Conservation (phyloP, 2,113 vertebrate genomes). For the Phylloscopus whistleri region DNA sequence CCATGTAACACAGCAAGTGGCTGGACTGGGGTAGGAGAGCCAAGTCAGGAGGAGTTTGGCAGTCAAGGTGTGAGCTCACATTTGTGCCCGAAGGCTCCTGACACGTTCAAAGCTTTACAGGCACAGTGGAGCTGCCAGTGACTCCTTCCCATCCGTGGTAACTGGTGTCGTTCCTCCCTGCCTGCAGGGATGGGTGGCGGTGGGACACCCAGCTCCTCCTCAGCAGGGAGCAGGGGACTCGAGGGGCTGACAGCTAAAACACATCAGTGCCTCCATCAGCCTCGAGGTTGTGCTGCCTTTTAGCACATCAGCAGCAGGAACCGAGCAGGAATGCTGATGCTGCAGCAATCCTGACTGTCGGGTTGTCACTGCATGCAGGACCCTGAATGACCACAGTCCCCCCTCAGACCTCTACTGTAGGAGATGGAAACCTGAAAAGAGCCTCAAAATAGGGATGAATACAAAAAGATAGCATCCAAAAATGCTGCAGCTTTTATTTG, state of each 20-base stretch:
- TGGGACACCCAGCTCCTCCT: neutral
- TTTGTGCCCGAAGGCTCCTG: neutral
- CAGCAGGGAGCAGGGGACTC: neutral
- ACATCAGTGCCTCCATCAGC: neutral
- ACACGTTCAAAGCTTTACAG: neutral
- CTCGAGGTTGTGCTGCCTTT: neutral
- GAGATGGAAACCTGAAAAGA: neutral
- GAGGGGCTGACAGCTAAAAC: neutral
- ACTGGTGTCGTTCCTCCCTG: neutral
- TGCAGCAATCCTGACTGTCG: neutral
- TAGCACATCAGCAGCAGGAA: neutral
- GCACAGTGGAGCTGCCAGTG: neutral
- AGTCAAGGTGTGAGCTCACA: neutral
- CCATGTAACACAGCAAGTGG: neutral
- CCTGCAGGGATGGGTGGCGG: neutral
- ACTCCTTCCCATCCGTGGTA: accelerated
- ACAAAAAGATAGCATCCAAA: neutral
- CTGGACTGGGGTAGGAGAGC: neutral
- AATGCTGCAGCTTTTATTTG: neutral
- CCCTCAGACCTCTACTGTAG: neutral
- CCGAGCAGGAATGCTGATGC: neutral
- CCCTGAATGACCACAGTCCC: neutral
- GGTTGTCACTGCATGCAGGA: accelerated
- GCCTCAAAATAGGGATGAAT: neutral
- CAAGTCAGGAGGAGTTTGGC: neutral